Base-by-base conservation (phyloP, 2,888 invertebrate species). In the Anodontia alba region DNA sequence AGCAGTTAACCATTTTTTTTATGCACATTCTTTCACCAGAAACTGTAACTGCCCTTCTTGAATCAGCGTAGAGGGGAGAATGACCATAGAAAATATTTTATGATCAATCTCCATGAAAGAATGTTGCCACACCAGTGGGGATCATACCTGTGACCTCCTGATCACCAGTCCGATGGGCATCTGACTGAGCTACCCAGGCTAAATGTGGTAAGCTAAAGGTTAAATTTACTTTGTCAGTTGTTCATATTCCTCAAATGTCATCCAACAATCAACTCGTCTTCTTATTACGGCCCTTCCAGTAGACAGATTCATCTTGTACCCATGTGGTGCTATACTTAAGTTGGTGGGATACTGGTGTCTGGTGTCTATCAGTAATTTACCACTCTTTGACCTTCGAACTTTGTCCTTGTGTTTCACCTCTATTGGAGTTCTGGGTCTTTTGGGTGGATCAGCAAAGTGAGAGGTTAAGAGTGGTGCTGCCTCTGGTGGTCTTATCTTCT, bases 181-280 rank as follows among this genome's bases (percentile, higher is more conserved):
- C n/a, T n/a, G n/a, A n/a, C n/a, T n/a, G n/a, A n/a, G n/a, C n/a
- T n/a, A n/a, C n/a, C n/a, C n/a, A n/a, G n/a, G n/a, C n/a, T n/a
- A n/a, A n/a, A n/a, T n/a, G n/a, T n/a, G n/a, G n/a, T n/a, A n/a
- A n/a, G n/a, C n/a, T n/a, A n/a, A n/a, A n/a, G n/a, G n/a, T n/a
- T n/a, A 46, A 46, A 82, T 78, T 79, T 87, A 92, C 92, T 89
- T 88, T 33, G 92, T 93, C 5, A 93, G 81, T 74, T 81, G 86
- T 49, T 91, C 92, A 84, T 93, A 94, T 73, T 93, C 92, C 75
- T 94, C 93, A 89, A 93, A 94, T 0, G 92, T 90, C 92, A 94
- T 92, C 93, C 94, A 93, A 80, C 91, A 92, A 86, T 94, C 91
- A 0, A 92, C 90, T 73, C 88, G 87, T 17, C 91, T 80, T 15